Percentiles rank a stretch among this genome's conserved stretches.
These are phyloP conservation scores for Pseudochaenichthys georgianus DNA, from an alignment of 2,797 vertebrate species.

Conservation along the genomic window DNA sequence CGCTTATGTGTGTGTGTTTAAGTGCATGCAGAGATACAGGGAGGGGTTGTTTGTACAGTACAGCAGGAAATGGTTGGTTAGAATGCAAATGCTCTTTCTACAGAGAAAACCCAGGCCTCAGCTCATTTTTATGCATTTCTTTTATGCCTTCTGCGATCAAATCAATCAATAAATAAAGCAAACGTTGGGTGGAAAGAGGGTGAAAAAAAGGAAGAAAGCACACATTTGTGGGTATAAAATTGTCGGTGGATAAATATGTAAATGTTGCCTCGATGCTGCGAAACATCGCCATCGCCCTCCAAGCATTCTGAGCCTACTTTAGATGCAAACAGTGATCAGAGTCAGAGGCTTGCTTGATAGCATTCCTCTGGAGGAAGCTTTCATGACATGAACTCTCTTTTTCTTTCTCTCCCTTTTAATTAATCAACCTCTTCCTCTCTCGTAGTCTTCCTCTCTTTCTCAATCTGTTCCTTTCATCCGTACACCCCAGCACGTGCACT, in stretches of 20 bases:
- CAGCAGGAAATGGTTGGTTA: slow-evolving; percentile 46
- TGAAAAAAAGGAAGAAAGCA: slow-evolving; percentile 24
- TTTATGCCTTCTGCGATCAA: slow-evolving; percentile 58
- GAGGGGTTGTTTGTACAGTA: slow-evolving; percentile 51
- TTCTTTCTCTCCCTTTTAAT: slow-evolving; percentile 18
- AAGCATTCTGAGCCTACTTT: slow-evolving; percentile 73
- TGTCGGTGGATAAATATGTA: slow-evolving; percentile 77
- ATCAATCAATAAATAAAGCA: slow-evolving; percentile 78
- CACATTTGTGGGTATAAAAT: slow-evolving; percentile 63
- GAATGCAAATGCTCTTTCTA: slow-evolving; percentile 82
- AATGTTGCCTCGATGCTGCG: slow-evolving; percentile 64
- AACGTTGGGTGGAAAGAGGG: slow-evolving; percentile 18
- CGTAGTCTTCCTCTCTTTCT: slow-evolving; percentile 5
- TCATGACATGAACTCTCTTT: slow-evolving; percentile 49
- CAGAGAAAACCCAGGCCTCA: slow-evolving; percentile 77
- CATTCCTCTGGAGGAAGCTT: slow-evolving; percentile 56
- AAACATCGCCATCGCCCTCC: slow-evolving; percentile 68
- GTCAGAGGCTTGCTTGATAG: slow-evolving; percentile 66
- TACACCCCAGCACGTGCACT: too few relatives aligned
- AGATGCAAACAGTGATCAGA: slow-evolving; percentile 77
- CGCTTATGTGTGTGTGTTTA: slow-evolving; percentile 8
- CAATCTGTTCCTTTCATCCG: slow-evolving; percentile 43
- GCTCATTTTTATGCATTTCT: slow-evolving; percentile 68
- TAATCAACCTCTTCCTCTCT: slow-evolving; percentile 42
- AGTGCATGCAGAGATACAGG: slow-evolving; percentile 34